Evolutionary conservation across 2,113 vertebrate species (phyloP).

Genomic region (Cebus imitator): DNA sequence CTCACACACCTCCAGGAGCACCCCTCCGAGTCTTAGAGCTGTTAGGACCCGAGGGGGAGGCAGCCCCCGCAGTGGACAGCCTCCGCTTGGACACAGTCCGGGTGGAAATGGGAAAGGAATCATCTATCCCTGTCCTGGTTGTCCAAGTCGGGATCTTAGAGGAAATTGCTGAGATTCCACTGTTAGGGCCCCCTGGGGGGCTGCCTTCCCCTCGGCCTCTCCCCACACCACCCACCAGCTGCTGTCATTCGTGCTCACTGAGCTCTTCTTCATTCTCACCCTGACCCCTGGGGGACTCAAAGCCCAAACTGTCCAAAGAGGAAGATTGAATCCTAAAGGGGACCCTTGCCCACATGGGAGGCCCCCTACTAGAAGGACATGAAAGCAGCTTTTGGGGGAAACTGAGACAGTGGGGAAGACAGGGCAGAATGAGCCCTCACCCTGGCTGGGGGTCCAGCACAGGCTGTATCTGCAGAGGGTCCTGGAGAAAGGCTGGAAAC

Average conservation of each 20-base stretch:
- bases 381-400: background rate
- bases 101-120: background rate
- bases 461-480: background rate
- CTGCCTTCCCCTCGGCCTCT: background rate
- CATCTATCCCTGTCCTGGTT: background rate
- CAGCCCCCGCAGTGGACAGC: background rate
- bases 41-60: background rate
- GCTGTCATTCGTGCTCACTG: conserved; percentile 58
- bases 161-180: background rate
- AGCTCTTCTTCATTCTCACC: background rate
- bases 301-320: background rate
- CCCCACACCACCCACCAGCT: background rate
- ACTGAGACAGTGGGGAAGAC: background rate
- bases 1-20: background rate
- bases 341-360: background rate
- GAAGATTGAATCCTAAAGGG: background rate
- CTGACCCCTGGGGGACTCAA: background rate
- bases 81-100: background rate
- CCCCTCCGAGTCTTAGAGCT: background rate
- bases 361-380: background rate
- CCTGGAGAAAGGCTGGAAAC: background rate
- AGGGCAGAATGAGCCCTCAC: background rate
- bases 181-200: background rate
- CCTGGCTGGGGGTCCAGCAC: background rate
- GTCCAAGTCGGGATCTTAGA: background rate